Base-by-base conservation (phyloP, 2,888 invertebrate species). In the Panzeria rudis region DNA sequence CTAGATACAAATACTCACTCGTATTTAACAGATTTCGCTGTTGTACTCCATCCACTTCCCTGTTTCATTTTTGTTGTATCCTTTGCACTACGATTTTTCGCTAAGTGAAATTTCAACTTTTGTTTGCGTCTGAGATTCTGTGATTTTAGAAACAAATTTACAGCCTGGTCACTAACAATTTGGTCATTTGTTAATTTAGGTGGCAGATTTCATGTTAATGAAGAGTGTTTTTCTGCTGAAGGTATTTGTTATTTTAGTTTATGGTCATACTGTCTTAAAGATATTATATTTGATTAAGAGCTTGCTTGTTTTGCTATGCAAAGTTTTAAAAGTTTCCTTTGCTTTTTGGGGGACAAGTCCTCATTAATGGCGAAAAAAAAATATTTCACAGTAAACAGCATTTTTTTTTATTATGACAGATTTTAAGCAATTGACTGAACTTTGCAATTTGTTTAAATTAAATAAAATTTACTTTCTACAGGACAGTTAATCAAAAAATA, bases 41-140 rank as follows among this genome's bases (percentile, higher is more conserved):
- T 44, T 82, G 35, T 64, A 29, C 44, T 11, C 54, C 44, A 0
- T 6, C 8, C 54, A 6, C 35, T 29, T 11, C 7, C 25, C 35
- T 1, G 2, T 47, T 64, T 35, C n/a, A 15, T 7, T 62, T 7
- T 23, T 75, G 23, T 25, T 38, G 17, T 20, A 4, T 68, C 29
- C 15, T 0, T 81, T 52, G 11, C 38, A 47, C 8, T 11, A 32
- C 20, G 5, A 71, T 54, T 62, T 82, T 71, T 25, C 69, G 35
- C 56, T 25, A 50, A 77, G 66, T 47, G 47, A 35, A 80, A 41
- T 80, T 69, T 71, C 69, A 13, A 59, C 75, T 52, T 73, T 79
- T 78, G 6, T 44, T 59, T 41, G 68, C 61, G 68, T 54, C 78
- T 83, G 83, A 62, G 73, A 69, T 73, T 83, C 83, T 83, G 83